These are phyloP conservation scores for Kobus ellipsiprymnus DNA, from an alignment of 2,113 vertebrate species.

Conservation along the genomic window DNA sequence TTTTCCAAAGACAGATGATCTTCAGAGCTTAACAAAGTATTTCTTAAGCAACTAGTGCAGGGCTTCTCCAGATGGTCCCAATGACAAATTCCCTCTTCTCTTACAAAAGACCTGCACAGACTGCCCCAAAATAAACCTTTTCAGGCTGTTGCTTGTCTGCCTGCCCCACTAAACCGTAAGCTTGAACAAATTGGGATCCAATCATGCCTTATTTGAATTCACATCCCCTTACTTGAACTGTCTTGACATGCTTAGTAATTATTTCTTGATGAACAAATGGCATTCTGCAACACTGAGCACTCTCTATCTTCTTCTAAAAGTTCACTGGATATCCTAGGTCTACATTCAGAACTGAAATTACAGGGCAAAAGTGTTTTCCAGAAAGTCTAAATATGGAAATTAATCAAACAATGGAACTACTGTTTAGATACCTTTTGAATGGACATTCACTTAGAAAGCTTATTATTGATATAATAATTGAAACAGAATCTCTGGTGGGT, in stretches of 20 bases:
- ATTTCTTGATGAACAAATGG: neutral
- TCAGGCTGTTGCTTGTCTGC: neutral
- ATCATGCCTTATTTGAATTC: neutral
- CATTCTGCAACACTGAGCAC: neutral
- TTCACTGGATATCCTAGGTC: neutral
- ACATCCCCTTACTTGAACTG: neutral
- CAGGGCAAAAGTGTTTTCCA: neutral
- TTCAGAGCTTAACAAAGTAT: neutral
- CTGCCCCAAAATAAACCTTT: neutral
- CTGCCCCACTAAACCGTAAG: neutral
- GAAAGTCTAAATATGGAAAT: neutral
- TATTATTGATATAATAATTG: neutral
- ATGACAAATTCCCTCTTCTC: neutral
- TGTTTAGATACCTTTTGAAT: conserved; percentile 14
- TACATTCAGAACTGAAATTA: neutral
- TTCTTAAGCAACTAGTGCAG: neutral
- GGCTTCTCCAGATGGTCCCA: neutral
- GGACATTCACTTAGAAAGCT: neutral
- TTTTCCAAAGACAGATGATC: neutral
- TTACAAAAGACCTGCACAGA: neutral
- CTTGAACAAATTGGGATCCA: neutral
- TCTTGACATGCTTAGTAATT: neutral
- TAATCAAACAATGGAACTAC: neutral
- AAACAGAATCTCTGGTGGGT: neutral
- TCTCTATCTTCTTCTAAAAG: neutral